These are phyloP conservation scores for Stigmatopora nigra DNA, from an alignment of 2,113 vertebrate genomes.

Conservation along the genomic window DNA sequence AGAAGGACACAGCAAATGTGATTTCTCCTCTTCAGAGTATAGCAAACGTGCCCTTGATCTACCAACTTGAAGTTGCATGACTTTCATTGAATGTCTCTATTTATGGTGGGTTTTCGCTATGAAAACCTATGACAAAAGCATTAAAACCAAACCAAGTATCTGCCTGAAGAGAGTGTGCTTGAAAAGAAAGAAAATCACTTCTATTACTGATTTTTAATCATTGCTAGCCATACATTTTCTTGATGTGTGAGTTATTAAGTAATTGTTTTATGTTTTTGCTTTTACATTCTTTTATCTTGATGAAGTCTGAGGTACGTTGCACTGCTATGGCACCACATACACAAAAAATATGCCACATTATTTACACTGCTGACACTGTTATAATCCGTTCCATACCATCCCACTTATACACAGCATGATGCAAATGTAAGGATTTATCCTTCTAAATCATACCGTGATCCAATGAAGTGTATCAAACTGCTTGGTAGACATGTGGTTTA, in stretches of 20 bases:
- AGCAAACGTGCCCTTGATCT: conserved; percentile 46
- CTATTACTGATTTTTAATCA: background rate
- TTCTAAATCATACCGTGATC: background rate
- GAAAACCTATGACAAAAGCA: conserved; percentile 38
- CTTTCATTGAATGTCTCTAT: conserved; percentile 27
- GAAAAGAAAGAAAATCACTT: background rate
- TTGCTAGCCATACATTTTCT: background rate
- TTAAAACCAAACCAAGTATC: conserved; percentile 4
- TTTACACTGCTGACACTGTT: background rate
- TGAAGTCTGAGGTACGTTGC: background rate
- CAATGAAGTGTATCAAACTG: background rate
- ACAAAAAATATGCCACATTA: background rate
- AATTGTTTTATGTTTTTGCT: background rate
- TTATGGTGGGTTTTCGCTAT: conserved; percentile 22
- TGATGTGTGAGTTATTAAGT: too few species aligned
- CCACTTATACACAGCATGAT: background rate
- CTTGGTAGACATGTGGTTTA: background rate
- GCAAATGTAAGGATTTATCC: background rate
- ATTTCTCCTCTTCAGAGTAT: conserved; percentile 22
- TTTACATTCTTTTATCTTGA: background rate
- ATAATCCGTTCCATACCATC: background rate
- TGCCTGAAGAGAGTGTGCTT: background rate
- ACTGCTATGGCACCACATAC: background rate
- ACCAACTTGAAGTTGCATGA: conserved; percentile 29
- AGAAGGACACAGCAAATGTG: conserved; percentile 27